Evolutionary conservation across 2,888 invertebrate genomes (phyloP), one percentile per base, ranked within the genome.

Genomic region (Halictus quadricinctus): DNA sequence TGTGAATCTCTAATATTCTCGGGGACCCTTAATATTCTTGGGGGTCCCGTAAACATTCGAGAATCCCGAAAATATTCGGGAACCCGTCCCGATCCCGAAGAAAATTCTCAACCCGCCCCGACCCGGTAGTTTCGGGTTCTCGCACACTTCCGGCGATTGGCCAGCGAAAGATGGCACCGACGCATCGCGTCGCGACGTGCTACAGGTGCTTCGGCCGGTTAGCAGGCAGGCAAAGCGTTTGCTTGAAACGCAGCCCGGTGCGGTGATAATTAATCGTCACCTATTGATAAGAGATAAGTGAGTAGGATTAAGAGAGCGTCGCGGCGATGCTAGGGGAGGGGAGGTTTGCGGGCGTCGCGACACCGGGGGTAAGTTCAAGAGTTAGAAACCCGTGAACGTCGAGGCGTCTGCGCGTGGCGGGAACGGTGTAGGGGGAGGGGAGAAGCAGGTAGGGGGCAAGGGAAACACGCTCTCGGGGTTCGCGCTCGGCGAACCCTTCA

Each of bases 211-310:
- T 69, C 36, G 10, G 72, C 80, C 69, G 70, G 66, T 75, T 79
- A 80, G 81, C 76, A 70, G 77, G 60, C 64, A 72, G 54, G 36
- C 46, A 29, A 21, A 79, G 70, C 66, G 66, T 74, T 70, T 41
- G 66, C 64, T 74, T 50, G 48, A 58, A 64, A 72, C 50, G 76
- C 73, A 7, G 82, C 29, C 25, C 43, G 85, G 76, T 86, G 81
- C 84, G 90, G 90, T 85, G 91, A 92, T 93, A 93, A 93, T 93
- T 93, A 93, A 93, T 93, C 92, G 90, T 91, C 87, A 86, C 87
- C 88, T 90, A 93, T 93, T 92, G 93, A 93, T 92, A 91, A 92
- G 89, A 92, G 91, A 92, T 93, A 91, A 92, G 90, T 89, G 89
- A 91, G 92, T 88, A 87, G 88, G 88, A 89, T 91, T 90, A 89